Evolutionary conservation across 2,888 invertebrate species (phyloP).

Genomic region (Drosophila neotestacea): DNA sequence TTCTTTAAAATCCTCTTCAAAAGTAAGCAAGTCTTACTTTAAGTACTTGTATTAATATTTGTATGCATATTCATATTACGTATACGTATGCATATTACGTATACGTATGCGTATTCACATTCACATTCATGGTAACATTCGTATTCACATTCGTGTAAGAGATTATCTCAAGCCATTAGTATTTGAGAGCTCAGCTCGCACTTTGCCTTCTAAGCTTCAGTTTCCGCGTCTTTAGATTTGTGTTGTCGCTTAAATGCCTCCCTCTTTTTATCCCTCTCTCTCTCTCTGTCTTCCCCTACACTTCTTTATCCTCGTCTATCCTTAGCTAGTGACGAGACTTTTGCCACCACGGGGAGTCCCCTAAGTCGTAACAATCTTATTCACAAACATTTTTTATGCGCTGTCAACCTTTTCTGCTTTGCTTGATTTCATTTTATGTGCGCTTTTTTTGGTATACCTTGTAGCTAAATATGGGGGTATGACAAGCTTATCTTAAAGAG

Average conservation of each 20-base stretch:
- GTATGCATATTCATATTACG: too few relatives aligned
- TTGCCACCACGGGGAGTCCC: conserved; percentile 13
- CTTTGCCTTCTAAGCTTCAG: conserved; percentile 26
- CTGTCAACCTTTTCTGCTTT: conserved; percentile 32
- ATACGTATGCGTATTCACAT: not conserved
- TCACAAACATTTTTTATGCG: conserved; percentile 40
- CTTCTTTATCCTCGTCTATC: not conserved
- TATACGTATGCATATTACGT: too few relatives aligned
- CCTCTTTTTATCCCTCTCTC: not conserved
- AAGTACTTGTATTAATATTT: too few relatives aligned
- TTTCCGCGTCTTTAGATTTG: conserved; percentile 7
- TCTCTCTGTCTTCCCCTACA: too few relatives aligned
- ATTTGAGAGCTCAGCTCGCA: conserved; percentile 39
- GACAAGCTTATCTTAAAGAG: too few relatives aligned
- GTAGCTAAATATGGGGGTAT: not conserved
- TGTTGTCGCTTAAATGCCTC: conserved; percentile 8
- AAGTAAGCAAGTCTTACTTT: too few relatives aligned
- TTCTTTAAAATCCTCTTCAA: too few relatives aligned
- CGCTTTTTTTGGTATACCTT: conserved; percentile 23
- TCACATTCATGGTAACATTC: not conserved
- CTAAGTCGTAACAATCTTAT: conserved; percentile 34
- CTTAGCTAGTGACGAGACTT: conserved; percentile 8
- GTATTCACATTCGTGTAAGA: not conserved
- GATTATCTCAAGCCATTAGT: conserved; percentile 51
- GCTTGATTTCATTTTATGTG: conserved; percentile 24